phyloP scores from a whole-genome alignment of 2,888 invertebrate species.

The Idaea biselata region DNA sequence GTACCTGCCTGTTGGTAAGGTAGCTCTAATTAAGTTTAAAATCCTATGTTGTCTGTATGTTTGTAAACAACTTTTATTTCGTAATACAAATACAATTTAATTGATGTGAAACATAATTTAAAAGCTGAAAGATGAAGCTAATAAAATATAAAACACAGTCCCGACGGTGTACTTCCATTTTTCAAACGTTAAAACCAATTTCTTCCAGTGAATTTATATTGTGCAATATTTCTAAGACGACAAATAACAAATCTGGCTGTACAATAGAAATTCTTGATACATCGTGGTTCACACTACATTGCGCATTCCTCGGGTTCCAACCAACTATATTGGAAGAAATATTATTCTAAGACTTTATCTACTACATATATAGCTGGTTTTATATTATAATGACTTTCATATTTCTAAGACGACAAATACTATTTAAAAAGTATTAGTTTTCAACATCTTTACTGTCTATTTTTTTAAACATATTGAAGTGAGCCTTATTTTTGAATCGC shows the following conservation, averaged over 20 bases:
- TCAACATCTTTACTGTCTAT: too few relatives aligned
- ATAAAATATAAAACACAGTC: conserved; percentile 7
- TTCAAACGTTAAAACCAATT: conserved; percentile 13
- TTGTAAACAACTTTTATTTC: neutral
- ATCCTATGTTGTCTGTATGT: neutral
- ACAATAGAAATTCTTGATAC: conserved; percentile 40
- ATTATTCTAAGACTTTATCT: neutral
- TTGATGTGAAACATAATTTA: neutral
- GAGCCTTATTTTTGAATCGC: too few relatives aligned
- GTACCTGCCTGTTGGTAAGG: neutral
- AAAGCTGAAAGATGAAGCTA: neutral
- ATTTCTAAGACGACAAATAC: too few relatives aligned
- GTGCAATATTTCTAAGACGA: conserved; percentile 35
- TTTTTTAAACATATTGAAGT: too few relatives aligned
- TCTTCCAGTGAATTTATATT: conserved; percentile 27
- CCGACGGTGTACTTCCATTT: conserved; percentile 21
- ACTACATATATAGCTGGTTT: neutral
- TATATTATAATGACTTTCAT: neutral
- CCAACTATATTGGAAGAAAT: conserved; percentile 9
- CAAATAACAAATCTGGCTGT: conserved; percentile 42
- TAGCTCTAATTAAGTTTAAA: neutral
- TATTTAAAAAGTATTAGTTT: too few relatives aligned
- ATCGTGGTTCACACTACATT: conserved; percentile 32
- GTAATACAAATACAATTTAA: neutral
- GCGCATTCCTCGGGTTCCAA: conserved; percentile 14